Evolutionary conservation across 2,113 vertebrate species (phyloP), one percentile per base, ranked within the genome.

Genomic region (Erythrolamprus reginae): DNA sequence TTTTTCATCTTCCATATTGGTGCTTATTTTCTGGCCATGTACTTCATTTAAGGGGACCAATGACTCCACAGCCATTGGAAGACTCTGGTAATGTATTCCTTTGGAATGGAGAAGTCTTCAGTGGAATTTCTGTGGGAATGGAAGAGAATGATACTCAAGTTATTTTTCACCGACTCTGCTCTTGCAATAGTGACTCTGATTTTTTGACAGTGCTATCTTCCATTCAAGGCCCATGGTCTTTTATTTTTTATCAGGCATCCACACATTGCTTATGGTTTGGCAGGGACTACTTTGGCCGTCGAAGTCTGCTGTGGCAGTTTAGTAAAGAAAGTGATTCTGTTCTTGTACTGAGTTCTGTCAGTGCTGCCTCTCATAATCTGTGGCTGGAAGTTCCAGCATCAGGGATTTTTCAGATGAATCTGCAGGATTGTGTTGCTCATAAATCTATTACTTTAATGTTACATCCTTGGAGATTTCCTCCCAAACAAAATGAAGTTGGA

Each of bases 31-130:
- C 98, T 91, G 98, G 98, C 70, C 98, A 99, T 0, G 97, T 99
- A 12, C 98, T 99, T 93, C 98, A 98, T 92, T 95, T 99, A 96
- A 97, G 98, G 93, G 99, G 99, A 12, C 15, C 6, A 7, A 65
- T 98, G 88, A 99, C 98, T 45, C 93, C 97, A 50, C 99, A 99
- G 94, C 99, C 99, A 8, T 17, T 98, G 87, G 95, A 97, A 93
- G 98, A 99, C 88, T 77, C 52, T 56, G 98, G 97, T n/a, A 98
- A 98, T 77, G 70, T 98, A 42, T 96, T 99, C 50, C 93, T 98
- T 82, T 99, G 99, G 99, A 99, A 99, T 55, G 99, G 99, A 47
- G 99, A 99, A 96, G 89, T 99, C 70, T 99, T 99, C 47, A 93
- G 58, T 90, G 99, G 98, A 42, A 88, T 99, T 26, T 88, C 88